Evolutionary conservation across 2,888 invertebrate species (phyloP).

Genomic region (Chloroclysta siterata): DNA sequence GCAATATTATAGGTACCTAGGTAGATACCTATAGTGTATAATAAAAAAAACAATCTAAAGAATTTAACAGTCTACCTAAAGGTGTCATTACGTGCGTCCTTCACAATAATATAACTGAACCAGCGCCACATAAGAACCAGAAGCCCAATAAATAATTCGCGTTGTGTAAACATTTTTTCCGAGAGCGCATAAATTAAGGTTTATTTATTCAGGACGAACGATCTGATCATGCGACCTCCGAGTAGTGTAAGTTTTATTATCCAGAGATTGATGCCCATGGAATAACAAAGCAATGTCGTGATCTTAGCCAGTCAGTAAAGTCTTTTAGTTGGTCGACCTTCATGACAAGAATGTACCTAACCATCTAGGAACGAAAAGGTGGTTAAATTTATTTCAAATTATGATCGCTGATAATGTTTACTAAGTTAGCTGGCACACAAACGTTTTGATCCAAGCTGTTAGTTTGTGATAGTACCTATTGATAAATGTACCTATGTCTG

Average conservation of each 20-base stretch:
- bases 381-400: too few species aligned
- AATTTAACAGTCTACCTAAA: neutral
- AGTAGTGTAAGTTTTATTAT: constrained; percentile 55
- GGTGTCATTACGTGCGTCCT: constrained; percentile 4
- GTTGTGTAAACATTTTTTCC: constrained; percentile 51
- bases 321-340: neutral
- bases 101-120: constrained; percentile 20
- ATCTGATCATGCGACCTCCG: constrained; percentile 56
- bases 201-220: constrained; percentile 59
- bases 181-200: constrained; percentile 51
- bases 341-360: too few species aligned
- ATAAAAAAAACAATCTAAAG: neutral
- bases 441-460: too few species aligned
- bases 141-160: constrained; percentile 50
- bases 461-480: too few species aligned
- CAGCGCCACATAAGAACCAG: constrained; percentile 30
- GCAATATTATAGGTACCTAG: too few species aligned
- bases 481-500: too few species aligned
- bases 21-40: too few species aligned
- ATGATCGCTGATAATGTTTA: too few species aligned
- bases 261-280: constrained; percentile 46
- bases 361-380: too few species aligned
- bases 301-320: constrained; percentile 10
- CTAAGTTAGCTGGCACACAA: too few species aligned
- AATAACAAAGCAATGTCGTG: constrained; percentile 39